A percentile compares a stretch with the other conserved stretches of the same genome.
Conservation (phyloP, 2,797 vertebrate species). For the Gymnothorax javanicus region DNA sequence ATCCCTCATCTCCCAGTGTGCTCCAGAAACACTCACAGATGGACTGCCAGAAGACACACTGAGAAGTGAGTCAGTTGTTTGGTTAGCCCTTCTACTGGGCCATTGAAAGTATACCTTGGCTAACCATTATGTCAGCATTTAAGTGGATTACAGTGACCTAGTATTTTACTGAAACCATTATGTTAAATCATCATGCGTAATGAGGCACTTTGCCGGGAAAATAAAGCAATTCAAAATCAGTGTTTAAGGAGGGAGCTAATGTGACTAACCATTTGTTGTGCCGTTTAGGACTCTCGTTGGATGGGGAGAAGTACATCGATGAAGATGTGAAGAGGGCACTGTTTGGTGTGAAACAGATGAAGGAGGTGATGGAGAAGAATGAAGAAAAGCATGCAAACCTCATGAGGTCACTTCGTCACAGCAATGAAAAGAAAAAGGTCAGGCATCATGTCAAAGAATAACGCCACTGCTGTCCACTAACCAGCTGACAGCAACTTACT, state of each 20-base stretch:
- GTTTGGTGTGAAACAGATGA: slow-evolving; percentile 80
- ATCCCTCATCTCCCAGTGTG: slow-evolving; percentile 58
- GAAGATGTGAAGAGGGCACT: slow-evolving; percentile 78
- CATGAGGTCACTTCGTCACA: slow-evolving; percentile 77
- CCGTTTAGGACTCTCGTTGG: slow-evolving; percentile 71
- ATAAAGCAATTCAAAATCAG: neutral
- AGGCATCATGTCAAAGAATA: neutral
- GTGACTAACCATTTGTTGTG: neutral
- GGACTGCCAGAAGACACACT: slow-evolving; percentile 53
- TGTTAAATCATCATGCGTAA: neutral
- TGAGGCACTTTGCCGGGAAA: neutral
- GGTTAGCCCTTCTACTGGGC: neutral
- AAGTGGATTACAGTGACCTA: neutral
- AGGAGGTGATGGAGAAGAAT: slow-evolving; percentile 77
- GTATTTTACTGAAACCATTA: neutral
- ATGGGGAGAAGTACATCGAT: slow-evolving; percentile 67
- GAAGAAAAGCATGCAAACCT: slow-evolving; percentile 75
- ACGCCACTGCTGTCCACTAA: neutral
- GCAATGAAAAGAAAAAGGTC: slow-evolving; percentile 81
- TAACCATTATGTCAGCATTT: neutral
- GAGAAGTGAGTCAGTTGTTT: slow-evolving; percentile 61
- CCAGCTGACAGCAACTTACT: no score
- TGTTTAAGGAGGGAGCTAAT: neutral
- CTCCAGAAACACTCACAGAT: slow-evolving; percentile 59
- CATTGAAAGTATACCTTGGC: neutral